Evolutionary conservation across 2,888 invertebrate genomes (phyloP).

Genomic region (Osmoderma eremita): DNA sequence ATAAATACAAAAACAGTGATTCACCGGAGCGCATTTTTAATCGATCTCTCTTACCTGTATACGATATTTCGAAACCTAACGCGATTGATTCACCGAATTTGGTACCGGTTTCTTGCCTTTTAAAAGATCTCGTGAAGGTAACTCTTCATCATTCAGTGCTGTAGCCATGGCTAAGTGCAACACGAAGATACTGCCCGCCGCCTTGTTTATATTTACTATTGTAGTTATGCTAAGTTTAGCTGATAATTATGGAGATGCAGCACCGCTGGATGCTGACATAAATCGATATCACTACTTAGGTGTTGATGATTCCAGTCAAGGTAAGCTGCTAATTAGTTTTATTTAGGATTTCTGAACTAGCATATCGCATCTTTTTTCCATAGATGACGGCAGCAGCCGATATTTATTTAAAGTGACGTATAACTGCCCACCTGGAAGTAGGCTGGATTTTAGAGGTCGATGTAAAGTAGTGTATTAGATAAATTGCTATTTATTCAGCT

Average conservation of each 20-base stretch:
- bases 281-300: not conserved
- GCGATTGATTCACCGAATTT: slow-evolving; percentile 14
- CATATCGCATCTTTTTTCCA: not conserved
- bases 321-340: not conserved
- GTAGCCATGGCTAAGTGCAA: slow-evolving; percentile 2
- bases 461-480: slow-evolving; percentile 33
- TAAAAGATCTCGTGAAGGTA: slow-evolving; percentile 20
- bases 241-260: not conserved
- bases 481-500: not conserved
- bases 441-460: slow-evolving; percentile 37
- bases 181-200: not conserved
- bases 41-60: not conserved
- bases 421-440: slow-evolving; percentile 33
- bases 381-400: slow-evolving; percentile 10
- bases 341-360: not conserved
- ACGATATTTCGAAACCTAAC: not conserved
- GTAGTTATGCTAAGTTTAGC: slow-evolving; percentile 1
- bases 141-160: slow-evolving; percentile 2
- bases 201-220: not conserved
- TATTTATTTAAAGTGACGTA: slow-evolving; percentile 29
- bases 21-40: slow-evolving; percentile 12
- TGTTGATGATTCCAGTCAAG: slow-evolving; percentile 12
- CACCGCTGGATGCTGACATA: not conserved
- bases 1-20: slow-evolving; percentile 16
- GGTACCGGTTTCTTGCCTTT: slow-evolving; percentile 25